phyloP scores from a whole-genome alignment of 2,797 vertebrate genomes.

The Lophius americanus region DNA sequence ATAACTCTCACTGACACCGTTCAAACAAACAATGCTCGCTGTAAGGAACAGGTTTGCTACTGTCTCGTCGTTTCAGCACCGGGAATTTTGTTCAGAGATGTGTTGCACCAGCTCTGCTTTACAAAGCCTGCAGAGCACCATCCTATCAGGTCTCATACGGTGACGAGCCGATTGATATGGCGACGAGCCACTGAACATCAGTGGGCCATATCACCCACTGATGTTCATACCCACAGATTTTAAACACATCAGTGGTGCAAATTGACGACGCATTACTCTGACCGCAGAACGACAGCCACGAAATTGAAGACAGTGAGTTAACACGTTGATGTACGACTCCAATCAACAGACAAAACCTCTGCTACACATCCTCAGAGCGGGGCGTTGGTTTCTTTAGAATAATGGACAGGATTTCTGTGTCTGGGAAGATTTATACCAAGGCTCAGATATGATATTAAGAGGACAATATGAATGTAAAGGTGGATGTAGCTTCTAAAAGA shows the following conservation, averaged over 20 bases:
- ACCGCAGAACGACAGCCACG: neutral
- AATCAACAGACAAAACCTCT: neutral
- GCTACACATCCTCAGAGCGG: neutral
- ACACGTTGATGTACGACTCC: slow-evolving; percentile 14
- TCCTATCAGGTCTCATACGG: no score
- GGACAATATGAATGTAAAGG: no score
- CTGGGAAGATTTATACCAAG: neutral
- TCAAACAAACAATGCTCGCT: no score
- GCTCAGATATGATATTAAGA: neutral
- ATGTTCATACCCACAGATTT: neutral
- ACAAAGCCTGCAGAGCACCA: no score
- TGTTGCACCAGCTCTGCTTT: no score
- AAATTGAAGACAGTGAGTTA: neutral
- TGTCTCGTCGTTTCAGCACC: no score
- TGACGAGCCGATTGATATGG: no score
- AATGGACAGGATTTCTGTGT: neutral
- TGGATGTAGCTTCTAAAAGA: neutral
- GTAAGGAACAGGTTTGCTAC: no score
- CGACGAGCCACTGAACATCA: no score
- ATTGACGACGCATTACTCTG: neutral
- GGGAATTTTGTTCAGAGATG: no score
- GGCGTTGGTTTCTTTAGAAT: neutral
- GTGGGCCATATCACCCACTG: neutral
- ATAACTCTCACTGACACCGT: no score
- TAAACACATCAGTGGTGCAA: neutral